Conservation (phyloP, 2,888 invertebrate species). For the Crematogaster levior region DNA sequence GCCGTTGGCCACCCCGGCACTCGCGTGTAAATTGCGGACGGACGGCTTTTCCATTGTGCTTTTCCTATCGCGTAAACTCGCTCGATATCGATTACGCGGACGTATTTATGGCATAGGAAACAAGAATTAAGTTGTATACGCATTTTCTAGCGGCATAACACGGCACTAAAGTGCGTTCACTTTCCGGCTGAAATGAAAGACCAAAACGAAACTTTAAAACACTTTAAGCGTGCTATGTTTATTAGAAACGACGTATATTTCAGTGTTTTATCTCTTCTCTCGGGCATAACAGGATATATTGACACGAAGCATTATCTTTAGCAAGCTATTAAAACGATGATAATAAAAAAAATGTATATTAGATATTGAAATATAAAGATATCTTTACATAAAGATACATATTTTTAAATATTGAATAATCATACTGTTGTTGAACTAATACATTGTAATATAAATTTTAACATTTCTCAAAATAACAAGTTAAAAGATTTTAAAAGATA, state of each 20-base stretch:
- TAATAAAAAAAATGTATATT: no score
- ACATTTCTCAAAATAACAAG: not conserved
- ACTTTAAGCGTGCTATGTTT: conserved; percentile 6
- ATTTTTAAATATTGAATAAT: no score
- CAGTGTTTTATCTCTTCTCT: not conserved
- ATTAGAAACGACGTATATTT: not conserved
- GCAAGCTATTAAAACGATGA: not conserved
- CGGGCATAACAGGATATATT: not conserved
- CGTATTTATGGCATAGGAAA: conserved; percentile 51
- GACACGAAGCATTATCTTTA: not conserved
- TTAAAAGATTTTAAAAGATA: not conserved
- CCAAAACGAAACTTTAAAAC: not conserved
- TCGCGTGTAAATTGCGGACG: conserved; percentile 56
- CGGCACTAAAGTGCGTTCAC: not conserved
- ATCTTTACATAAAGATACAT: no score
- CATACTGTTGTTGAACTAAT: not conserved
- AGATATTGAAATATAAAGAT: no score
- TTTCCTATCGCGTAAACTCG: conserved; percentile 43
- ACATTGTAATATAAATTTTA: no score
- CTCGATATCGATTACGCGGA: conserved; percentile 57
- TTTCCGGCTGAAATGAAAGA: not conserved
- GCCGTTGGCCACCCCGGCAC: conserved; percentile 9
- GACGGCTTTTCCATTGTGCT: conserved; percentile 55
- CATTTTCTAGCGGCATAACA: not conserved
- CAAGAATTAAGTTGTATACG: conserved; percentile 44